Base-by-base conservation (phyloP, 2,888 invertebrate genomes). In the Unio delphinus region DNA sequence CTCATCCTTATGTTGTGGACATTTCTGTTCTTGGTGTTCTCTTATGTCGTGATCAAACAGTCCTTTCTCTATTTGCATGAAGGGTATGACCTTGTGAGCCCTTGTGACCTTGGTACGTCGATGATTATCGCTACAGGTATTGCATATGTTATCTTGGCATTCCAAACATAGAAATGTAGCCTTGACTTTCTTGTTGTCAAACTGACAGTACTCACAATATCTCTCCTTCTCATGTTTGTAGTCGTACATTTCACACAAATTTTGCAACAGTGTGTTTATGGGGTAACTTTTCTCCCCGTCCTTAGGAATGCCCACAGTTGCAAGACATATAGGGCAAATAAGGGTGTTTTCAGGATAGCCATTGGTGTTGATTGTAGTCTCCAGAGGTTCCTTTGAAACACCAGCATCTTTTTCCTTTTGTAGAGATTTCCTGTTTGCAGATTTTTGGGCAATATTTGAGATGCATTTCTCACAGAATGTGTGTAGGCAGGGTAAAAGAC, bases 61-160 rank as follows among this genome's bases (percentile, higher is more conserved):
- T 7, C 87, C 86, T 55, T 80, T 80, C 62, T 77, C 73, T 45
- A 87, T 81, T 67, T 86, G 83, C 45, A 69, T 62, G 64, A 83
- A 83, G 5, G 84, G 80, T 28, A 82, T 81, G 34, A 88, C 79
- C 66, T 79, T 74, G 74, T 88, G 88, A 62, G 68, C 65, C 54
- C 88, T 75, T 4, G 88, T 88, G 60, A 88, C 74, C 68, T 87
- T 85, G 34, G 88, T 88, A 23, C 81, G 78, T 1, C 78, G 75
- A 73, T 88, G 88, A 1, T 87, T 87, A 30, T 75, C 79, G 1
- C 80, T 71, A 67, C 88, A 88, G 20, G 68, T 68, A 26, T 79
- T 75, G 74, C 88, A 88, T 78, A 88, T 76, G 67, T 86, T 80
- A 70, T 88, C 88, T 28, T 76, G 78, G 64, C 88, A 88, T 28